A percentile compares a stretch with the other conserved stretches of the same genome.
phyloP scores from a whole-genome alignment of 2,113 vertebrate genomes.

The Rhynchomys soricoides region DNA sequence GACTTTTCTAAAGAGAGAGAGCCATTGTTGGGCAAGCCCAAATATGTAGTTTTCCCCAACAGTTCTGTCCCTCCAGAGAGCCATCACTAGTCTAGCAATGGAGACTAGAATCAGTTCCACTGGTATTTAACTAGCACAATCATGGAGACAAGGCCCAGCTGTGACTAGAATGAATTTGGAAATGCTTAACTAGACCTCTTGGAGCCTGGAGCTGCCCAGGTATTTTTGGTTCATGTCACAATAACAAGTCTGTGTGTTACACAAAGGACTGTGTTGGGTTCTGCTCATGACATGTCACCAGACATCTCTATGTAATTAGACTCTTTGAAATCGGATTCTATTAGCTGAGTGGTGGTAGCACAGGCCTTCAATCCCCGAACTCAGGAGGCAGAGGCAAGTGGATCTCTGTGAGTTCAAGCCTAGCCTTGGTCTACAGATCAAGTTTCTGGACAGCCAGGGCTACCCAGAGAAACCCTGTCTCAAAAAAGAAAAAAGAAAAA shows the following conservation, averaged over 20 bases:
- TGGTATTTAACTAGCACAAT: background rate
- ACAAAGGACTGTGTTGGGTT: background rate
- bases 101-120: background rate
- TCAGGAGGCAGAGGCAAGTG: too few species aligned
- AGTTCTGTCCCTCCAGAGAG: background rate
- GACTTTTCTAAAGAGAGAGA: background rate
- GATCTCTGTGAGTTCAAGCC: too few species aligned
- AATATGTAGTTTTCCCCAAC: too few species aligned
- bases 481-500: background rate
- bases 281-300: background rate
- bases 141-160: background rate
- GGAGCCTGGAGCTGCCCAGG: background rate
- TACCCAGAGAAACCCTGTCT: background rate
- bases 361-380: too few species aligned
- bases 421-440: too few species aligned
- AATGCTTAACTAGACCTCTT: background rate
- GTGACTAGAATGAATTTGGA: background rate
- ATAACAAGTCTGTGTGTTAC: background rate
- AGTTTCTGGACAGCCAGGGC: too few species aligned
- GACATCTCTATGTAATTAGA: background rate
- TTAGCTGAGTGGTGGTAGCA: background rate
- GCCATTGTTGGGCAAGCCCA: too few species aligned
- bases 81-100: background rate
- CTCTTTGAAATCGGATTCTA: conserved; percentile 18
- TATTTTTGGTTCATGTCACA: background rate